A percentile compares a stretch with the other conserved stretches of the same genome.
These are phyloP conservation scores for Pocillopora meandrina DNA, from an alignment of 92 coral and sea anemone species.

Conservation along the genomic window DNA sequence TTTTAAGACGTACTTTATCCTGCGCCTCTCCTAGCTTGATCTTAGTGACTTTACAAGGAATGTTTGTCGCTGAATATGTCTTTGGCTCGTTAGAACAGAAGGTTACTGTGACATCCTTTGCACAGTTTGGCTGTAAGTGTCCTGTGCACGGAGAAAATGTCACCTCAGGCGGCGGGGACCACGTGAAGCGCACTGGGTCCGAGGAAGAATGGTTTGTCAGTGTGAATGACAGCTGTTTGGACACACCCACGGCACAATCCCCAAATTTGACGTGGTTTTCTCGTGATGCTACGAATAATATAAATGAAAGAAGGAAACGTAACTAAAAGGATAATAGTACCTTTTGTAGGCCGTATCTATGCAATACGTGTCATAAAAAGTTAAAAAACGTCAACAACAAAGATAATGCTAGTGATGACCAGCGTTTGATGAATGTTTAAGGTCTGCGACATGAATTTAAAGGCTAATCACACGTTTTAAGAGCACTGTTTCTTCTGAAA, in stretches of 20 bases:
- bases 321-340: background rate
- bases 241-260: slow-evolving; percentile 88
- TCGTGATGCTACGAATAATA: slow-evolving; percentile 59
- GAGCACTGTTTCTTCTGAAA: background rate
- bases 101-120: slow-evolving; percentile 85
- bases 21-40: slow-evolving; percentile 91
- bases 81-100: slow-evolving; percentile 78
- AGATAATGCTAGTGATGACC: too few relatives aligned
- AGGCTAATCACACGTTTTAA: too few relatives aligned
- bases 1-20: slow-evolving; percentile 68
- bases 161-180: slow-evolving; percentile 92
- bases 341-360: too few relatives aligned
- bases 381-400: too few relatives aligned
- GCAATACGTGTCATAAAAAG: too few relatives aligned
- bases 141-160: slow-evolving; percentile 91
- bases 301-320: background rate
- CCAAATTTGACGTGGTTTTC: slow-evolving; percentile 89
- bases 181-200: slow-evolving; percentile 89
- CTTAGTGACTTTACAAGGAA: slow-evolving; percentile 90
- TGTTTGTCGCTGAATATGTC: slow-evolving; percentile 60
- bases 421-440: too few relatives aligned
- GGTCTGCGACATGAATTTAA: too few relatives aligned
- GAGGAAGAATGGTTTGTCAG: slow-evolving; percentile 87
- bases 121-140: slow-evolving; percentile 91
- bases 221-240: slow-evolving; percentile 93